Percentiles rank a stretch among this genome's conserved stretches.
Conservation (phyloP, 2,113 vertebrate genomes). For the Daubentonia madagascariensis region DNA sequence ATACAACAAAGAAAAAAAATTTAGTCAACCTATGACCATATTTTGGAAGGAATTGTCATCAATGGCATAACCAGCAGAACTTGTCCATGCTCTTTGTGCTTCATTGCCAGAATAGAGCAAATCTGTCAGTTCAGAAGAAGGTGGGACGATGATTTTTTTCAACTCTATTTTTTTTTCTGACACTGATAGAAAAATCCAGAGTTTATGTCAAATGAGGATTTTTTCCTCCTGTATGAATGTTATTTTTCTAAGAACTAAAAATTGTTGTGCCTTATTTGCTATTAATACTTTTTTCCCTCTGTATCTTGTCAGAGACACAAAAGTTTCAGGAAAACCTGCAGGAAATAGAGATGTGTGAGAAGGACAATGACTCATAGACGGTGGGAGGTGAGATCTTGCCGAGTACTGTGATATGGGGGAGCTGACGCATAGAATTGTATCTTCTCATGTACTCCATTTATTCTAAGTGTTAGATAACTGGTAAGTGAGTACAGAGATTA, state of each 20-base stretch:
- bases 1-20: neutral
- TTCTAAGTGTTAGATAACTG: neutral
- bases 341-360: neutral
- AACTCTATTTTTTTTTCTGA: neutral
- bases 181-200: neutral
- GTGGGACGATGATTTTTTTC: neutral
- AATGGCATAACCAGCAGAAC: neutral
- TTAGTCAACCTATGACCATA: neutral
- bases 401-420: neutral
- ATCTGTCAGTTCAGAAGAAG: neutral
- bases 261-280: neutral
- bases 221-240: neutral
- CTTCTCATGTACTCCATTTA: neutral
- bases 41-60: neutral
- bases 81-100: neutral
- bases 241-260: neutral
- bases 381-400: neutral
- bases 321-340: neutral
- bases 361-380: neutral
- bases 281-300: neutral
- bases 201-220: neutral
- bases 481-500: neutral
- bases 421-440: neutral
- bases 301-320: neutral
- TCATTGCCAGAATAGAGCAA: neutral